phyloP scores from a whole-genome alignment of 2,113 vertebrate genomes.

The human region GRCh38 chr13:107857001-107857500 shows the following conservation, averaged over 20 bases:
- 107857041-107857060: not conserved
- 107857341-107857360: not conserved
- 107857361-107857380: too few species aligned
- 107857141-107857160: not conserved
- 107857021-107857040: accelerated
- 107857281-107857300: not conserved
- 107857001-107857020: not conserved
- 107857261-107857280: not conserved
- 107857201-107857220: not conserved
- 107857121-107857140: not conserved
- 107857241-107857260: not conserved
- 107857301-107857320: not conserved
- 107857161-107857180: accelerated
- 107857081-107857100: not conserved
- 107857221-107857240: not conserved
- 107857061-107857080: not conserved
- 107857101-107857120: accelerated
- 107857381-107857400: not conserved
- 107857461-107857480: not conserved
- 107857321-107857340: not conserved
- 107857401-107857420: too few species aligned
- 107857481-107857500: not conserved
- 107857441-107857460: not conserved
- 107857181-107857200: not conserved
- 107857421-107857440: not conserved